Percentiles rank a stretch among this genome's conserved stretches.
Evolutionary conservation across 2,113 vertebrate species (phyloP).

Genomic region (Naja naja): DNA sequence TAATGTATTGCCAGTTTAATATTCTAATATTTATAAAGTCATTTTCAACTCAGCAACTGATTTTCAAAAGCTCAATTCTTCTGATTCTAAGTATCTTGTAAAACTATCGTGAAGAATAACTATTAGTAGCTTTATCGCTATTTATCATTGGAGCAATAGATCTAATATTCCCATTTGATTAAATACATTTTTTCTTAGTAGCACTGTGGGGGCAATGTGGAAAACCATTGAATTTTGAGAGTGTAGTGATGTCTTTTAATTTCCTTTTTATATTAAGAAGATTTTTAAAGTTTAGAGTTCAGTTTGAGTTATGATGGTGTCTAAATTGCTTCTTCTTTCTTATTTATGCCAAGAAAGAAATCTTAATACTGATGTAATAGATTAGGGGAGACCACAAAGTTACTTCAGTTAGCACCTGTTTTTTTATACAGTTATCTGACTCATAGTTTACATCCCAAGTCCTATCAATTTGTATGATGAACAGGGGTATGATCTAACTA

Average conservation of each 20-base stretch:
- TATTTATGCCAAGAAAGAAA: background rate
- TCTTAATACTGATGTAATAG: background rate
- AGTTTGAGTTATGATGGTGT: background rate
- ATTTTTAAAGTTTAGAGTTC: background rate
- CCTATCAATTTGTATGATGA: too few relatives aligned
- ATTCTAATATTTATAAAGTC: background rate
- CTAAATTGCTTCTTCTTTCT: background rate
- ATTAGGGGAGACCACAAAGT: background rate
- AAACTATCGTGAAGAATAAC: background rate
- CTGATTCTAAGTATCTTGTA: background rate
- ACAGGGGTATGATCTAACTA: background rate
- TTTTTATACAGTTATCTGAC: background rate
- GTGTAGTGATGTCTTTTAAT: background rate
- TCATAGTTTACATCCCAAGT: too few relatives aligned
- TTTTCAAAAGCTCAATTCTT: background rate
- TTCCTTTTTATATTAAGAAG: background rate
- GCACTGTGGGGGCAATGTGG: background rate
- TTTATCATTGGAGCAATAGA: background rate
- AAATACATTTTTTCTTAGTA: background rate
- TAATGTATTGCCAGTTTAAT: background rate
- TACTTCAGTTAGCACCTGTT: background rate
- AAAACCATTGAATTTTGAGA: background rate
- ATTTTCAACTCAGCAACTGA: background rate
- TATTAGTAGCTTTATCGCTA: background rate
- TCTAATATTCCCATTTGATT: background rate